Base-by-base conservation (phyloP, 2,113 vertebrate species). In the Oryzias woworae region DNA sequence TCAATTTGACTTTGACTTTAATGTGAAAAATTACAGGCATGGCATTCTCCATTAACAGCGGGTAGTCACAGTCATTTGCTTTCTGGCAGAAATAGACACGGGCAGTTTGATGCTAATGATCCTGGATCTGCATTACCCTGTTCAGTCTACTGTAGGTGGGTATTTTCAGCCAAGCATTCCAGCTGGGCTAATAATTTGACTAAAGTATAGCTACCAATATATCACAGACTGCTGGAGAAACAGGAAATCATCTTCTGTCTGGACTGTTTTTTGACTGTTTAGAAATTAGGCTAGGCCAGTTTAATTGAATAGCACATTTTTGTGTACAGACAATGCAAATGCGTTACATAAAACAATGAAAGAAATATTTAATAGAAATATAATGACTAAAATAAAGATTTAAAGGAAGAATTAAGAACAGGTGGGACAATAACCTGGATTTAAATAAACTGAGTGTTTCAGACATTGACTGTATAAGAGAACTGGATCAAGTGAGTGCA, bases 71-170 rank as follows among this genome's bases (percentile, higher is more conserved):
- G 66, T 45, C 31, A 1, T 46, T 71, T 66, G 36, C 46, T 57
- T 74, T 60, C 47, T 46, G 64, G 70, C 75, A 77, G 73, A 76
- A 61, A 76, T 43, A 58, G 61, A 67, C 67, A 62, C 46, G 65
- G 71, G 52, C 66, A 82, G 69, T 72, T 77, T 86, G 62, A 73
- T 73, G 58, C 74, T 78, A 73, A 75, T 75, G 68, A 59, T 55
- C 64, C 71, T 18, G 48, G 42, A 46, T 66, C 51, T 71, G 57
- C 75, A 83, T 83, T 74, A 83, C 44, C 54, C 58, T 53, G 66
- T 43, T 77, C 51, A 53, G 31, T 80, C 46, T 61, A 70, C 68
- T 67, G 52, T 73, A 78, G 44, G 45, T 58, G 62, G 53, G 22
- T 69, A 50, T 75, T 70, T 75, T 64, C 63, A 82, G 63, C 59